These are phyloP conservation scores for Pseudorhombus dupliciocellatus DNA, from an alignment of 2,113 vertebrate genomes.

Conservation along the genomic window DNA sequence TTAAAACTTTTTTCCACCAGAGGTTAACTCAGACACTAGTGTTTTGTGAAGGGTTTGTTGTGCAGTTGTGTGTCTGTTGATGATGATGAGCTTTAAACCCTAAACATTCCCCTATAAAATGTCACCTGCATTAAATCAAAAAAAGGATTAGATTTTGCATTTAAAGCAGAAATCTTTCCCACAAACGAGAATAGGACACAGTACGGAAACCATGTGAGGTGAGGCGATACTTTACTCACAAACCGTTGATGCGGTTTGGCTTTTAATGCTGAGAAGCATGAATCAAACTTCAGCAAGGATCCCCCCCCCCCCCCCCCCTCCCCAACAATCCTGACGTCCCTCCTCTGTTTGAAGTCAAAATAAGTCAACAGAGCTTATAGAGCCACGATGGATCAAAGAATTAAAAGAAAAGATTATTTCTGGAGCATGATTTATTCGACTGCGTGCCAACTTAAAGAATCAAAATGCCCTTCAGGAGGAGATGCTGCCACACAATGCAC, in stretches of 20 bases:
- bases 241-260: slow-evolving; percentile 8
- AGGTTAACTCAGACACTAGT: too few species aligned
- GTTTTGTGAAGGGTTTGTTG: background rate
- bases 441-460: slow-evolving; percentile 21
- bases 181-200: background rate
- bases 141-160: background rate
- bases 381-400: slow-evolving; percentile 47
- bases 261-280: slow-evolving; percentile 34
- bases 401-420: slow-evolving; percentile 25
- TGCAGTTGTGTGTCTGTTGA: too few species aligned
- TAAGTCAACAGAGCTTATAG: slow-evolving; percentile 46
- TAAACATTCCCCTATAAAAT: background rate
- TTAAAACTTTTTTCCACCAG: too few species aligned
- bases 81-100: background rate
- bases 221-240: slow-evolving; percentile 15
- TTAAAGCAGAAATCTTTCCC: background rate
- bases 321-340: slow-evolving; percentile 27
- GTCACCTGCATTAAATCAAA: background rate
- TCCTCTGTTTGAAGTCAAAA: slow-evolving; percentile 54
- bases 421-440: slow-evolving; percentile 28
- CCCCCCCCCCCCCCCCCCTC: slow-evolving; percentile 17
- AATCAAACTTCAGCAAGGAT: slow-evolving; percentile 39
- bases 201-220: background rate
- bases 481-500: slow-evolving; percentile 18
- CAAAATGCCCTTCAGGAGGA: slow-evolving; percentile 15